These are phyloP conservation scores for Neoascia interrupta DNA, from an alignment of 2,888 invertebrate genomes.

Conservation along the genomic window DNA sequence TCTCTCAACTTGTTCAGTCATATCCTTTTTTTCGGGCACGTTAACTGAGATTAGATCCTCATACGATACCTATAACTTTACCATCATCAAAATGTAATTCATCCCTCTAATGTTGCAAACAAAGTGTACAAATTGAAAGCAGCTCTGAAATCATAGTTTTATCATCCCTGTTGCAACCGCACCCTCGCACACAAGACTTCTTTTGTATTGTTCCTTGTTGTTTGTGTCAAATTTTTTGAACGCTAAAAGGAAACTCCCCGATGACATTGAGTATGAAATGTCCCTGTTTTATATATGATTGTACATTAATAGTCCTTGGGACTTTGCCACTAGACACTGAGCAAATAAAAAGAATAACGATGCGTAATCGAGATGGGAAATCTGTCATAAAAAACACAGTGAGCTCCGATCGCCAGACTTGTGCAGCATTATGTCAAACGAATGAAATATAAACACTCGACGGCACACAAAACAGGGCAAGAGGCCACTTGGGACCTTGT, in stretches of 20 bases:
- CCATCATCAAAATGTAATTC: constrained; percentile 79
- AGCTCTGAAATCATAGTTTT: constrained; percentile 21
- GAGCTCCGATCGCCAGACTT: neutral
- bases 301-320: constrained; percentile 65
- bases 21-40: neutral
- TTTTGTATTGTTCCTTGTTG: constrained; percentile 28
- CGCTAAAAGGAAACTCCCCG: constrained; percentile 44
- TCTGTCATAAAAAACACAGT: constrained; percentile 78
- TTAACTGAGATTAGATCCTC: constrained; percentile 5
- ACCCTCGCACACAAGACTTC: constrained; percentile 16
- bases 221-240: constrained; percentile 46
- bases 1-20: constrained; percentile 15
- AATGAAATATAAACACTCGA: constrained; percentile 65
- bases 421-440: constrained; percentile 53
- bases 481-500: constrained; percentile 79
- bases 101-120: constrained; percentile 64
- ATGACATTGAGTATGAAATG: constrained; percentile 23
- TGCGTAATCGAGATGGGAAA: constrained; percentile 77
- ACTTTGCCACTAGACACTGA: constrained; percentile 22
- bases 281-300: constrained; percentile 36
- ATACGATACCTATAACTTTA: constrained; percentile 72
- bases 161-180: constrained; percentile 6
- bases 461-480: constrained; percentile 69
- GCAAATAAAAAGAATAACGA: constrained; percentile 64
- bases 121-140: constrained; percentile 33